Percentiles rank a stretch among this genome's conserved stretches.
phyloP scores from a whole-genome alignment of 2,797 vertebrate species.

The Allobates femoralis region DNA sequence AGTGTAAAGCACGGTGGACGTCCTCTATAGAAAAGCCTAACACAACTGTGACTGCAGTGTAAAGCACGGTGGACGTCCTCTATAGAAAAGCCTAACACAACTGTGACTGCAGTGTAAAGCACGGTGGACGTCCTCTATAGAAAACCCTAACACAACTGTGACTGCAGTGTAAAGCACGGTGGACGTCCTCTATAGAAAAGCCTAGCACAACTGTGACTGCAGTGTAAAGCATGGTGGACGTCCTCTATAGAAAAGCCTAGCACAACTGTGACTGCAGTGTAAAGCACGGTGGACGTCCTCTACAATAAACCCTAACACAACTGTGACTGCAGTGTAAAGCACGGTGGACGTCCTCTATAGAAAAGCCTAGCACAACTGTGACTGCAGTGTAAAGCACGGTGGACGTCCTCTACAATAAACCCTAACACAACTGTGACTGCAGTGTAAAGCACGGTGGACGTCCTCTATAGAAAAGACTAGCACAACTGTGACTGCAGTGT shows the following conservation, averaged over 20 bases:
- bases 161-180: neutral
- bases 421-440: neutral
- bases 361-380: neutral
- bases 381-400: neutral
- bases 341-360: neutral
- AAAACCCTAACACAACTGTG: neutral
- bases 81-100: neutral
- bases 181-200: neutral
- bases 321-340: neutral
- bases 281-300: neutral
- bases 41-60: slow-evolving; percentile 4
- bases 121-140: neutral
- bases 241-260: neutral
- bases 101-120: neutral
- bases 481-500: neutral
- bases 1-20: neutral
- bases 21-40: neutral
- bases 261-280: slow-evolving; percentile 4
- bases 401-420: neutral
- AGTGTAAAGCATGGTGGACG: neutral
- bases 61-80: neutral
- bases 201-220: neutral
- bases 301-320: neutral
- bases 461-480: neutral
- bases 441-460: neutral